Evolutionary conservation across 1,140 invertebrate genomes (phyloP), one percentile per base, ranked within the genome.

Genomic region (Drosophila quadrilineata): DNA sequence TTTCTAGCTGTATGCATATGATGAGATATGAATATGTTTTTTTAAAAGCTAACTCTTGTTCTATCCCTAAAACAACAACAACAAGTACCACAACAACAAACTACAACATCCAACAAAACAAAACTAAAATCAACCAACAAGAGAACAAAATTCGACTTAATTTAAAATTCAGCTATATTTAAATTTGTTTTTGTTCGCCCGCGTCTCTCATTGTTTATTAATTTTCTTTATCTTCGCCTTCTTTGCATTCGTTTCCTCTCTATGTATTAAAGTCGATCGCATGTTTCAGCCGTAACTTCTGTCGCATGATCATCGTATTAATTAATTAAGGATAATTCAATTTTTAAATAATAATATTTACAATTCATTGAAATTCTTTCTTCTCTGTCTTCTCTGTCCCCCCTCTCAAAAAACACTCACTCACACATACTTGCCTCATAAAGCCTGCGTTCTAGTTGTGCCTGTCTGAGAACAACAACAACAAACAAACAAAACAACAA

Each of bases 1-100:
- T 79, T 86, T 85, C 80, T 85, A 86, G 80, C 75, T 68, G 58
- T 85, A 79, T 85, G 79, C 70, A 79, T 79, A 71, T 69, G 80
- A 85, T 75, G 79, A 85, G 58, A 58, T 84, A 67, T 84, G 74
- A 85, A 59, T 84, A n/a, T n/a, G n/a, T n/a, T n/a, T n/a, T 82
- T 73, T 82, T 75, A 84, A 76, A 70, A 77, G 70, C 69, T 77
- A 77, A 71, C 57, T 71, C 59, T 63, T 73, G 70, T 76, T 76
- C 46, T n/a, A 82, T 84, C 84, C 84, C 52, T 48, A 84, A 84
- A 75, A 35, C 68, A 80, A 84, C 63, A 24, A 65, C 21, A 62
- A 67, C 49, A 53, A 53, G 28, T 10, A 58, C 49, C 68, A 31
- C 63, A 62, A 60, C 33, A 36, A 66, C 40, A 74, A 58, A 50